These are phyloP conservation scores for Leptobrachium leishanense DNA, from an alignment of 2,113 vertebrate genomes.

Conservation along the genomic window DNA sequence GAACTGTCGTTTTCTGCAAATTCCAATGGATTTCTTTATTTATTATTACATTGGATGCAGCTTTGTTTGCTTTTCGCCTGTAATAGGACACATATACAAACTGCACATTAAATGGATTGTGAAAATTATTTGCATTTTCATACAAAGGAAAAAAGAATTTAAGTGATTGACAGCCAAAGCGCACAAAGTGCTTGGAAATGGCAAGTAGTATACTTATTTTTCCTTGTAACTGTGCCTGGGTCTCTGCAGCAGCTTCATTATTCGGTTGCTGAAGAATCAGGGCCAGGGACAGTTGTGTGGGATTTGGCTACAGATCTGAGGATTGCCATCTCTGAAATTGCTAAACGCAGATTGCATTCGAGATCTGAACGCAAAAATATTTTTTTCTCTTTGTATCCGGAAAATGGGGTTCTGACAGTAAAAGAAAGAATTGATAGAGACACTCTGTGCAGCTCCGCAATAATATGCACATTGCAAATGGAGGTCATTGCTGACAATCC, in stretches of 20 bases:
- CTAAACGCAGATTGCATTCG: slow-evolving; percentile 68
- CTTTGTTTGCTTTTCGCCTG: not conserved
- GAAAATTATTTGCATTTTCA: not conserved
- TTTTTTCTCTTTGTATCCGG: slow-evolving; percentile 69
- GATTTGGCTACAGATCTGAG: slow-evolving; percentile 79
- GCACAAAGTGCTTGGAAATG: slow-evolving; percentile 65
- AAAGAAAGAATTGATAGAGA: slow-evolving; percentile 74
- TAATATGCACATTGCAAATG: slow-evolving; percentile 67
- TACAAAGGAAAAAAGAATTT: slow-evolving; percentile 49
- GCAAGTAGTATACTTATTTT: slow-evolving; percentile 70
- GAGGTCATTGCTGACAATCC: slow-evolving; percentile 74
- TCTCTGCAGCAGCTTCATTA: slow-evolving; percentile 68
- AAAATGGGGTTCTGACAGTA: slow-evolving; percentile 67
- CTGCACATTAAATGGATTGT: not conserved
- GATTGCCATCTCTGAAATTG: slow-evolving; percentile 68
- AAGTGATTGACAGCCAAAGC: slow-evolving; percentile 65
- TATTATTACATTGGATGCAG: not conserved
- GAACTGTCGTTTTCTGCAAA: not conserved
- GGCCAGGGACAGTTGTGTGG: slow-evolving; percentile 73
- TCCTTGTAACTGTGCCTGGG: slow-evolving; percentile 74
- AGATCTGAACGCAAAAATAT: slow-evolving; percentile 65
- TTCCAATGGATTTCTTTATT: not conserved
- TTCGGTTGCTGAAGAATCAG: slow-evolving; percentile 69
- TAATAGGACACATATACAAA: not conserved
- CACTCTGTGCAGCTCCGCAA: slow-evolving; percentile 67